These are phyloP conservation scores for Neuroterus valhalla DNA, from an alignment of 1,140 invertebrate species.

Conservation along the genomic window DNA sequence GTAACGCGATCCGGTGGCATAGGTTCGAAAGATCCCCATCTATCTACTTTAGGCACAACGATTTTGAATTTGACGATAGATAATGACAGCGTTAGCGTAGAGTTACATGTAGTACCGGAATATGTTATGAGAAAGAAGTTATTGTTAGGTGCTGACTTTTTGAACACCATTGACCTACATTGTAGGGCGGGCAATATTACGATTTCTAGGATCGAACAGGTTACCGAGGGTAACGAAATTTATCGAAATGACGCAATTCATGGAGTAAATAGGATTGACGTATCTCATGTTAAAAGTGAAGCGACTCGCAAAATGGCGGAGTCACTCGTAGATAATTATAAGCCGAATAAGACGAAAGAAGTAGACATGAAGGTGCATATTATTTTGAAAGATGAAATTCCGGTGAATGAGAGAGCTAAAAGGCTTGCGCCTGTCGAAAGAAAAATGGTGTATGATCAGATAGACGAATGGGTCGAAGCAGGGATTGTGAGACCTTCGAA, in stretches of 20 bases:
- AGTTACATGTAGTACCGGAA: conserved; percentile 43
- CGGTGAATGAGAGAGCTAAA: conserved; percentile 35
- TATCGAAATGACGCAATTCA: conserved; percentile 18
- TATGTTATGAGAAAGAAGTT: conserved; percentile 34
- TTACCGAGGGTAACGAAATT: neutral
- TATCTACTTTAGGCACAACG: conserved; percentile 36
- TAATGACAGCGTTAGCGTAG: conserved; percentile 11
- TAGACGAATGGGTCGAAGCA: conserved; percentile 35
- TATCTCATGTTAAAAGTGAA: conserved; percentile 27
- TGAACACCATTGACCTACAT: conserved; percentile 5
- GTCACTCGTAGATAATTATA: conserved; percentile 36
- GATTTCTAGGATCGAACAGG: neutral
- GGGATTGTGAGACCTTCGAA: conserved; percentile 52
- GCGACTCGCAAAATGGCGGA: neutral
- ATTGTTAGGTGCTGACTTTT: conserved; percentile 45
- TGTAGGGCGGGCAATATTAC: neutral
- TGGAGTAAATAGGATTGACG: conserved; percentile 32
- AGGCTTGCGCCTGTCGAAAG: conserved; percentile 27
- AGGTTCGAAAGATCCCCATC: conserved; percentile 20
- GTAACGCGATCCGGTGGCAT: conserved; percentile 39
- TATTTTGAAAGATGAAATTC: conserved; percentile 41
- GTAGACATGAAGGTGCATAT: too few relatives aligned
- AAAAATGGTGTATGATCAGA: conserved; percentile 27
- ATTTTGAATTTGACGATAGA: conserved; percentile 36
- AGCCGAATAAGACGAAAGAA: conserved; percentile 37